Evolutionary conservation across 2,113 vertebrate genomes (phyloP), one percentile per base, ranked within the genome.

Genomic region (Monopterus albus): DNA sequence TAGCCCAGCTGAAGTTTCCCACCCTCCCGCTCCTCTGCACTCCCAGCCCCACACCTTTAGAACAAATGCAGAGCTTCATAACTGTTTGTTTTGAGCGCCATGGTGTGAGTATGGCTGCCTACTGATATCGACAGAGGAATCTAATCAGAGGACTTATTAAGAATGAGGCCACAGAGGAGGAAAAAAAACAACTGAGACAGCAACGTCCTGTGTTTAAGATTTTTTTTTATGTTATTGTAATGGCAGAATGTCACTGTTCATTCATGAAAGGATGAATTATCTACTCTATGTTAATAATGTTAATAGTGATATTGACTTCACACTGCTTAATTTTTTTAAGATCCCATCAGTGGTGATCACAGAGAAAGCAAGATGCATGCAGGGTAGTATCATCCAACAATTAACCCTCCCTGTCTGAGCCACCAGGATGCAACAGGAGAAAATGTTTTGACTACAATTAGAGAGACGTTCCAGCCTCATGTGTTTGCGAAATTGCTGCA

Each of bases 51-150:
- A 74, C 81, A 82, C 82, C 84, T 81, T 76, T 21, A 49, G 75
- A 89, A 91, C 87, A 90, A 89, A 90, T 81, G 73, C 84, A 79
- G 81, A 81, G 80, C 83, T 77, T 82, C 84, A 84, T 74, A 57
- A 85, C 69, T 87, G 83, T 88, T 88, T 90, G 89, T 91, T 86
- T 90, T 85, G 66, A 91, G 85, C 83, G 21, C 79, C 84, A 70
- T 88, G 82, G 85, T 85, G 87, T 91, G 90, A 91, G 88, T 85
- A 85, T 10, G 51, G 73, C 84, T 80, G 78, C 78, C 84, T 51
- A 13, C 75, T 77, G 84, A 43, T 89, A 90, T 89, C 89, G 50
- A 81, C 6, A 9, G 76, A 72, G 67, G 67, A 76, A 91, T 91
- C 90, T 91, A 89, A 89, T 89, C 87, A 75, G 78, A 85, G 68